A percentile compares a stretch with the other conserved stretches of the same genome.
These are phyloP conservation scores for Silurus meridionalis DNA, from an alignment of 2,113 vertebrate genomes.

Conservation along the genomic window DNA sequence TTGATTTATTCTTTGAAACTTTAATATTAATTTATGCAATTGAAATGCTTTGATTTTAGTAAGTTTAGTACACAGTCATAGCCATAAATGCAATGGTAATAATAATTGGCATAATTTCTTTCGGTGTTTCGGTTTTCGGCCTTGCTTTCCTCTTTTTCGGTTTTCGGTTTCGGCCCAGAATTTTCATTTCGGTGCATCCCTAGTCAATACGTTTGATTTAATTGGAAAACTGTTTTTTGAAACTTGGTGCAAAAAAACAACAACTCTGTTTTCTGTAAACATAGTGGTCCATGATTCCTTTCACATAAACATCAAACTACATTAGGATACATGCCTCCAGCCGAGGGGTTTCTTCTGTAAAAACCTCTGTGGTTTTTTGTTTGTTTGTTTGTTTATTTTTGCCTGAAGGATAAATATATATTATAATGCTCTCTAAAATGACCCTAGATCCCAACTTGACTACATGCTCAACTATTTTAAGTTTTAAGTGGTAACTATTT, in stretches of 20 bases:
- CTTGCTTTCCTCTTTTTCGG: too few relatives aligned
- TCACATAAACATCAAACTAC: not conserved
- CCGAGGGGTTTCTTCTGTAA: not conserved
- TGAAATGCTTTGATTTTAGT: too few relatives aligned
- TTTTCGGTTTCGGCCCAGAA: too few relatives aligned
- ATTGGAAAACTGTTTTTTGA: not conserved
- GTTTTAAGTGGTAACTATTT: not conserved
- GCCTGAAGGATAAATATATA: not conserved
- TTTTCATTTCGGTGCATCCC: too few relatives aligned
- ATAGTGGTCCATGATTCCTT: not conserved
- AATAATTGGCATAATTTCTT: too few relatives aligned
- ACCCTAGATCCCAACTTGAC: not conserved
- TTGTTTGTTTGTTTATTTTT: too few relatives aligned
- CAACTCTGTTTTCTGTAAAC: not conserved
- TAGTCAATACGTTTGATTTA: not conserved
- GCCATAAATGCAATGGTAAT: too few relatives aligned
- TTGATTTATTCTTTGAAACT: too few relatives aligned
- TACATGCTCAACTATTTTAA: not conserved
- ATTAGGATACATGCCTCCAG: not conserved
- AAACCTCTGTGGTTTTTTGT: too few relatives aligned
- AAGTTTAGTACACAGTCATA: too few relatives aligned
- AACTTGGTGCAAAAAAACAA: not conserved
- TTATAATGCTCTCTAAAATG: not conserved
- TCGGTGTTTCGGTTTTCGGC: too few relatives aligned
- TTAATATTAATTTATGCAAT: too few relatives aligned